Evolutionary conservation across 2,888 invertebrate species (phyloP).

Genomic region (Nomada hirtipes): DNA sequence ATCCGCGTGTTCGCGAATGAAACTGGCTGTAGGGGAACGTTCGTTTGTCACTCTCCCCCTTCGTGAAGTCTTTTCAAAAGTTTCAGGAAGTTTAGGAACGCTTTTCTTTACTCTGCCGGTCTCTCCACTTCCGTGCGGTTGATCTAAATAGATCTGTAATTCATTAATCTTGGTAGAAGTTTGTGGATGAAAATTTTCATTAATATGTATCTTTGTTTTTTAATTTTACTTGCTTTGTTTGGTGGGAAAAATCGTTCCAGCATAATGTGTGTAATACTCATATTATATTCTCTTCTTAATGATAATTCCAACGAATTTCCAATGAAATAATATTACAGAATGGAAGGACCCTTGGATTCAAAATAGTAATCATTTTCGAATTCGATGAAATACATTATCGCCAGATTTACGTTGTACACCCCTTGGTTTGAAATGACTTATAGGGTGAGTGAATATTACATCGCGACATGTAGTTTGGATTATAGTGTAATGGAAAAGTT

Average conservation of each 20-base stretch:
- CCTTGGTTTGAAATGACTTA: neutral
- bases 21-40: slow-evolving; percentile 34
- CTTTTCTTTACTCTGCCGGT: neutral
- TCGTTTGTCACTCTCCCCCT: slow-evolving; percentile 39
- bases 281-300: too few relatives aligned
- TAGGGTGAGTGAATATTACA: neutral
- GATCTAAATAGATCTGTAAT: slow-evolving; percentile 31
- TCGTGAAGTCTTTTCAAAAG: neutral
- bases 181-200: slow-evolving; percentile 17
- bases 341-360: too few relatives aligned
- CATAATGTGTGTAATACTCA: too few relatives aligned
- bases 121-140: neutral
- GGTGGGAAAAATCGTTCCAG: too few relatives aligned
- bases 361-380: too few relatives aligned
- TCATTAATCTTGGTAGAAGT: neutral
- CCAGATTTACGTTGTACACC: neutral
- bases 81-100: neutral
- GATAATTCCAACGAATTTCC: too few relatives aligned
- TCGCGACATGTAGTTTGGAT: neutral
- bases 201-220: neutral
- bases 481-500: neutral
- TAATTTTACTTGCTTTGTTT: neutral
- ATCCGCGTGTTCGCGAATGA: slow-evolving; percentile 32
- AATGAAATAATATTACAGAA: too few relatives aligned
- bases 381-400: too few relatives aligned